phyloP scores from a whole-genome alignment of 2,888 invertebrate genomes.

The Drosophila acutilabella region DNA sequence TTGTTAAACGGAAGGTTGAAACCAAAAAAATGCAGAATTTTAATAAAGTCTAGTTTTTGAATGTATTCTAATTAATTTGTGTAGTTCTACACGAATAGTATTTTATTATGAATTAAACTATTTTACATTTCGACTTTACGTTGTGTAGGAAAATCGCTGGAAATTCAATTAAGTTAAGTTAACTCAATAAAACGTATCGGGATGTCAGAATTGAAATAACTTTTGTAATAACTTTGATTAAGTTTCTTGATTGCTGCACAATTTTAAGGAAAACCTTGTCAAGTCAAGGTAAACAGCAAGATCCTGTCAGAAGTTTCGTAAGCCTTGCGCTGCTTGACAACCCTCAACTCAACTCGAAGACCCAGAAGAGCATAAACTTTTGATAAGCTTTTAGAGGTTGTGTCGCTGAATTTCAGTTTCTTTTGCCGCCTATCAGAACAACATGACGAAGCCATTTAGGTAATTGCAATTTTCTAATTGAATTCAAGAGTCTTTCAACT shows the following conservation, averaged over 20 bases:
- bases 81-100: no score
- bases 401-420: not conserved
- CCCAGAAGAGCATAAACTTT: constrained; percentile 31
- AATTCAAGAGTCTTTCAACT: constrained; percentile 54
- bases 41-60: no score
- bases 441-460: constrained; percentile 58
- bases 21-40: no score
- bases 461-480: constrained; percentile 67
- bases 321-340: constrained; percentile 8
- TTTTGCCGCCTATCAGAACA: constrained; percentile 40
- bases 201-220: constrained; percentile 9
- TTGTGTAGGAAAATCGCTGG: not conserved
- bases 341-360: not conserved
- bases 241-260: constrained; percentile 14
- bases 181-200: not conserved
- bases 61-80: no score
- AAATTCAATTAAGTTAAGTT: not conserved
- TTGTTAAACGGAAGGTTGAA: no score
- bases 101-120: no score
- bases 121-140: no score
- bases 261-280: constrained; percentile 26
- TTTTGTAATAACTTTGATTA: constrained; percentile 19
- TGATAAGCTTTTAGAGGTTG: constrained; percentile 34
- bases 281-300: constrained; percentile 36
- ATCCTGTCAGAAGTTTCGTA: constrained; percentile 25